Conservation (phyloP, 2,888 invertebrate genomes). For the Pocota personata region DNA sequence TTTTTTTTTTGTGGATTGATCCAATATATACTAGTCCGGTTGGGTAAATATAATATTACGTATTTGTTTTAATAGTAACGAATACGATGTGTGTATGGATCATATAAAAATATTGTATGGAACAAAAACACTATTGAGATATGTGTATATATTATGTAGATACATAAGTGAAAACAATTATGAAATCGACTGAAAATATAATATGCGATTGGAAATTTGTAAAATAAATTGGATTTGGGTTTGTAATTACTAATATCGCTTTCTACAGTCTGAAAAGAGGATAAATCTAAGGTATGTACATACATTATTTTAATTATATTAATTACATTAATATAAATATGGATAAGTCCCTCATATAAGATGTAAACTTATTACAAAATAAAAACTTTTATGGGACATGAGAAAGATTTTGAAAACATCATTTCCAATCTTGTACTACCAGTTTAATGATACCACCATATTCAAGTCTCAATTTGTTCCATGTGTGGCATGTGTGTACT, state of each 20-base stretch:
- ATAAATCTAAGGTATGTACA: conserved; percentile 13
- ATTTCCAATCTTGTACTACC: background rate
- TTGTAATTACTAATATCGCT: background rate
- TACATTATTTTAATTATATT: background rate
- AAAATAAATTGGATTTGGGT: background rate
- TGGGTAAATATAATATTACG: background rate
- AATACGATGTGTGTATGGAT: background rate
- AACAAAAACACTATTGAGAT: background rate
- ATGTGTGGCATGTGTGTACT: too few species aligned
- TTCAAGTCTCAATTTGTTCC: background rate
- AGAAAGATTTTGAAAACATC: too few species aligned
- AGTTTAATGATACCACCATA: background rate
- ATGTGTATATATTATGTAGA: background rate
- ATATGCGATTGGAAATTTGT: background rate
- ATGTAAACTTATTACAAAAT: too few species aligned
- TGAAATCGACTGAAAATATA: conserved; percentile 15
- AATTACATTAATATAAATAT: background rate
- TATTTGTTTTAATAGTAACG: background rate
- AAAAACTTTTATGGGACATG: too few species aligned
- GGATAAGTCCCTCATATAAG: too few species aligned
- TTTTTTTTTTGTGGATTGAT: background rate
- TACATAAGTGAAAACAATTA: background rate
- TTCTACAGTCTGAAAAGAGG: background rate
- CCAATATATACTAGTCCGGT: background rate
- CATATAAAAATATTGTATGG: background rate